phyloP scores from a whole-genome alignment of 2,888 invertebrate species.

The Diloba caeruleocephala region DNA sequence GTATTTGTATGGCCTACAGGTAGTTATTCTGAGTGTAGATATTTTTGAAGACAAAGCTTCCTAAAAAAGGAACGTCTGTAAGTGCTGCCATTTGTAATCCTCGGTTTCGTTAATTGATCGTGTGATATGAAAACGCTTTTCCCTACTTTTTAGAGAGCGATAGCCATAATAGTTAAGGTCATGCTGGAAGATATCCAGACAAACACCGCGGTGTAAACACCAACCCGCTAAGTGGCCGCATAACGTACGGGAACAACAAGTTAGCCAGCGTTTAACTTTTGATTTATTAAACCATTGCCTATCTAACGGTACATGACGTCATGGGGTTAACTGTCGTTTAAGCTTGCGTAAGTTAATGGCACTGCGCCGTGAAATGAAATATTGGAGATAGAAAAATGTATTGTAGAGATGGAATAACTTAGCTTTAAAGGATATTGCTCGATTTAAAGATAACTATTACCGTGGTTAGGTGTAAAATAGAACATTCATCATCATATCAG shows the following conservation, averaged over 20 bases:
- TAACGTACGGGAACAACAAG: conserved; percentile 69
- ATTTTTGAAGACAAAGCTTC: no score
- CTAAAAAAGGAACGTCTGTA: no score
- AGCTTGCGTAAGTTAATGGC: conserved; percentile 9
- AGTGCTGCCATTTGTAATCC: no score
- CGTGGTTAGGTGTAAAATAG: no score
- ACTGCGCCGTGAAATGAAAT: conserved; percentile 11
- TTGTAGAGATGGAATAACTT: not conserved
- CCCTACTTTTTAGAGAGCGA: no score
- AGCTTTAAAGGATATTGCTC: no score
- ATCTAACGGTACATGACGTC: conserved; percentile 53
- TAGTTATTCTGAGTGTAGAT: no score
- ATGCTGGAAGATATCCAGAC: conserved; percentile 4
- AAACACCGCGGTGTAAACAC: conserved; percentile 61
- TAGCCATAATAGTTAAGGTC: not conserved
- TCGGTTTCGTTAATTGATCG: no score
- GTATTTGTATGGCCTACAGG: no score
- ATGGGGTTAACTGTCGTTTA: conserved; percentile 36
- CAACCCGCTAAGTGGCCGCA: conserved; percentile 67
- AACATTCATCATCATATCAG: no score
- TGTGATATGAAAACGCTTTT: no score
- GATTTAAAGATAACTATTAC: no score
- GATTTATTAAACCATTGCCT: conserved; percentile 78
- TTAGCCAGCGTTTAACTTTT: conserved; percentile 79
- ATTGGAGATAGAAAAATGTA: not conserved